These are phyloP conservation scores for Montipora foliosa DNA, from an alignment of 64 coral and sea anemone genomes.

Conservation along the genomic window DNA sequence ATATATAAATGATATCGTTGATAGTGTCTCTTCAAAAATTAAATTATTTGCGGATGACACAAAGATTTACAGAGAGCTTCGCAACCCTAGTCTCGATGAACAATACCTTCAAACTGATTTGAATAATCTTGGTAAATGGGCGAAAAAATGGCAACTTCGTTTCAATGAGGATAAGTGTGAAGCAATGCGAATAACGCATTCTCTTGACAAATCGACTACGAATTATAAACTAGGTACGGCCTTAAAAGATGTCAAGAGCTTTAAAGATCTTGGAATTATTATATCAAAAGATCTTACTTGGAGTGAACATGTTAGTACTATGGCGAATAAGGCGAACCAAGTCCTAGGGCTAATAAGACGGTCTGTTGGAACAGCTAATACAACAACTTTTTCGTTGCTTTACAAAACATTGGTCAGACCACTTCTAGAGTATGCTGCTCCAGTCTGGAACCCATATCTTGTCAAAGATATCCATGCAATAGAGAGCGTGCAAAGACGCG, in stretches of 20 bases:
- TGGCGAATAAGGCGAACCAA: no score
- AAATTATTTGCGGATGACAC: conserved; percentile 27
- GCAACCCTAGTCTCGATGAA: neutral
- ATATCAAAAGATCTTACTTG: no score
- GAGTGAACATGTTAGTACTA: no score
- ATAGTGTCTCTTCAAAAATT: neutral
- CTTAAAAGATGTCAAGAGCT: no score
- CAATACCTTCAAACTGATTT: conserved; percentile 3
- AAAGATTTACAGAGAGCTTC: conserved; percentile 3
- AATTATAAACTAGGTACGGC: no score
- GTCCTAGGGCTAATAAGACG: no score
- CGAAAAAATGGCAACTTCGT: conserved; percentile 28
- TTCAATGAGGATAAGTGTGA: neutral
- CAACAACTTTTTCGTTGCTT: no score
- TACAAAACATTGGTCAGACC: neutral
- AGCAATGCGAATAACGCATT: no score
- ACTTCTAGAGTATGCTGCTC: conserved; percentile 26
- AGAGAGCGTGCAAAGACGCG: conserved; percentile 1
- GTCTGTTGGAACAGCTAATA: no score
- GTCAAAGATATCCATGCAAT: neutral
- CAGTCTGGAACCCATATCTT: conserved; percentile 23
- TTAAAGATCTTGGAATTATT: no score
- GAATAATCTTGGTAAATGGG: neutral
- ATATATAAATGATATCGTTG: no score
- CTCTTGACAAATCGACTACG: no score